Evolutionary conservation across 2,888 invertebrate species (phyloP).

Genomic region (Willowsia nigromaculata): DNA sequence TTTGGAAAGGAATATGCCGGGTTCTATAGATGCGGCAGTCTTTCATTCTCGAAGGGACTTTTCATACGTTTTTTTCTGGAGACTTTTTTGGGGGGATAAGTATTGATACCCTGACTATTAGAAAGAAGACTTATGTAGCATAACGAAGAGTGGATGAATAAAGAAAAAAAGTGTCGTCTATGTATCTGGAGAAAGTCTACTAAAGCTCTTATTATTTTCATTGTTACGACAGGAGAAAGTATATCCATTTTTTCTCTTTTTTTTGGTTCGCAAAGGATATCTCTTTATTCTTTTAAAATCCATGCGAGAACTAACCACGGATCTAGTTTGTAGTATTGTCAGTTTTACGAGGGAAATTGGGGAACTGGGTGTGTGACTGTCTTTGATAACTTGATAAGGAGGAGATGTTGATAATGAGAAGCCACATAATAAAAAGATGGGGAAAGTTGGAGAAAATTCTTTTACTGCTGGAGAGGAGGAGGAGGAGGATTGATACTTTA

Average conservation of each 20-base stretch:
- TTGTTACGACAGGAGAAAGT: too few relatives aligned
- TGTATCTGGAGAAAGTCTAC: background rate
- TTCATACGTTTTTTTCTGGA: background rate
- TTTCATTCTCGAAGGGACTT: constrained; percentile 39
- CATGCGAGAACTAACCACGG: background rate
- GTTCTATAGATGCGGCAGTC: constrained; percentile 34
- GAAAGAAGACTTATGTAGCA: background rate
- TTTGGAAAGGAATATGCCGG: background rate
- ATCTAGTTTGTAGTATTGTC: background rate
- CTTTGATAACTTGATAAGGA: background rate
- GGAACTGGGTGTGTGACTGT: too few relatives aligned
- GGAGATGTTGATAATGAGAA: constrained; percentile 23
- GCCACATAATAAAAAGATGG: background rate
- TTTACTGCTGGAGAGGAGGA: background rate
- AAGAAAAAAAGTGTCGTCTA: background rate
- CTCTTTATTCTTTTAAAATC: background rate
- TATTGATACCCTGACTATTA: background rate
- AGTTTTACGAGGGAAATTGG: background rate
- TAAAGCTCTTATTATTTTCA: background rate
- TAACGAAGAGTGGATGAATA: background rate
- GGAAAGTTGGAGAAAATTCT: background rate
- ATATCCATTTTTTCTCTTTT: background rate
- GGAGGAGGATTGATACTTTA: constrained; percentile 1
- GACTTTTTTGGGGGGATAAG: background rate
- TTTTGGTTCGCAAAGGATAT: background rate